Base-by-base conservation (phyloP, 2,888 invertebrate species). In the Norana najaformis region DNA sequence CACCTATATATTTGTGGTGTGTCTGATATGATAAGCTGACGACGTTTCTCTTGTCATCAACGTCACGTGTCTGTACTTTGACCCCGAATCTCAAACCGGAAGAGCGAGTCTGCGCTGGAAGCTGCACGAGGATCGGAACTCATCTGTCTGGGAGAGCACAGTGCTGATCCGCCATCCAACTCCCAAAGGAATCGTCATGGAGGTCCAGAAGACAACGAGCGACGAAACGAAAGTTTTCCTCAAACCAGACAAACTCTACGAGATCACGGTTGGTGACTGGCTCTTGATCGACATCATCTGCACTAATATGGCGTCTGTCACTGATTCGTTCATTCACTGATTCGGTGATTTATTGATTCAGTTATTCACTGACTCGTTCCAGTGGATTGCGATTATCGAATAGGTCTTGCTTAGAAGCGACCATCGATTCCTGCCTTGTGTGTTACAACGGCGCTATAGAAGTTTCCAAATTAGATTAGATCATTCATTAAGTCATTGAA, bases 41-140 rank as follows among this genome's bases (percentile, higher is more conserved):
- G 85, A 85, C 37, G 36, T 23, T 37, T 35, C 85, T 23, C 85
- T 85, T 13, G 20, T 18, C 36, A 37, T 85, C 69, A 89, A 83
- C n/a, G 83, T 90, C 39, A 90, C 90, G 35, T 90, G 90, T 39
- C 35, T 88, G 35, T 39, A 90, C 90, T 88, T 88, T 36, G 90
- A 90, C 85, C 35, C 23, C 36, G 36, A 85, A 16, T 36, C 36
- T 23, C 85, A 85, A 16, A 37, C 37, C 85, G 85, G 35, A 35
- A 85, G 85, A 37, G 85, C 37, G n/a, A 23, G 16, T 37, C 35
- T 85, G 36, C 85, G 85, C 20, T 85, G 85, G 85, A 85, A 36
- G 36, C 85, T 85, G 85, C 85, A 35, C 36, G 85, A 85, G 36
- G 37, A 35, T 18, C 20, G 85, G 85, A 85, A 85, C 36, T 23